A percentile compares a stretch with the other conserved stretches of the same genome.
Conservation (phyloP, 2,113 vertebrate genomes). For the Columbina picui region DNA sequence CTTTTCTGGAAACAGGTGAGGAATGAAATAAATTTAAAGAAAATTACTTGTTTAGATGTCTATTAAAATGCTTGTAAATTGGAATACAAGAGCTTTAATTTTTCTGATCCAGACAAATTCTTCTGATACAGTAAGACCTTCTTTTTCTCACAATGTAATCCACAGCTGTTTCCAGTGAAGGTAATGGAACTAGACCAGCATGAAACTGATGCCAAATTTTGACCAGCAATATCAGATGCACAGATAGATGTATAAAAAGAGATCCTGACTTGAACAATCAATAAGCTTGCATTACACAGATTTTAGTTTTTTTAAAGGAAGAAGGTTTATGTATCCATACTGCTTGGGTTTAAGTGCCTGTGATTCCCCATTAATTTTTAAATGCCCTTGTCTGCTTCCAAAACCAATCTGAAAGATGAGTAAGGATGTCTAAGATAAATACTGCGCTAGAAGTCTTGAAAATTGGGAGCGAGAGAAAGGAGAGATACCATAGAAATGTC, state of each 20-base stretch:
- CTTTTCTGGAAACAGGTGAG: background rate
- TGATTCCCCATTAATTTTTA: background rate
- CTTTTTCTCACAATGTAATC: background rate
- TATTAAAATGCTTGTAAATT: background rate
- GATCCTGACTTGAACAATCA: background rate
- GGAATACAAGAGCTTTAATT: background rate
- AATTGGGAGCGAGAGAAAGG: background rate
- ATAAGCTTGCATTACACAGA: background rate
- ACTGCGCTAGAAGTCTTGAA: background rate
- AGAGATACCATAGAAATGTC: background rate
- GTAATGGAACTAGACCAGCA: background rate
- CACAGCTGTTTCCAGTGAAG: background rate
- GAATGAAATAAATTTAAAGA: background rate
- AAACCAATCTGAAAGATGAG: background rate
- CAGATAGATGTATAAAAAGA: background rate
- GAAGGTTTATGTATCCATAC: background rate
- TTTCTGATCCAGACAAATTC: background rate
- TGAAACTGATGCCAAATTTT: background rate
- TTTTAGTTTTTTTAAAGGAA: background rate
- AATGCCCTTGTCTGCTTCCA: background rate
- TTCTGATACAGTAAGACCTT: background rate
- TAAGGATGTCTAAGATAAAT: background rate
- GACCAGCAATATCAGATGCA: background rate
- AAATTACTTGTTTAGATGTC: background rate
- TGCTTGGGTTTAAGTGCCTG: background rate